phyloP scores from a whole-genome alignment of 1,140 invertebrate genomes.

The Phymastichus coffea region DNA sequence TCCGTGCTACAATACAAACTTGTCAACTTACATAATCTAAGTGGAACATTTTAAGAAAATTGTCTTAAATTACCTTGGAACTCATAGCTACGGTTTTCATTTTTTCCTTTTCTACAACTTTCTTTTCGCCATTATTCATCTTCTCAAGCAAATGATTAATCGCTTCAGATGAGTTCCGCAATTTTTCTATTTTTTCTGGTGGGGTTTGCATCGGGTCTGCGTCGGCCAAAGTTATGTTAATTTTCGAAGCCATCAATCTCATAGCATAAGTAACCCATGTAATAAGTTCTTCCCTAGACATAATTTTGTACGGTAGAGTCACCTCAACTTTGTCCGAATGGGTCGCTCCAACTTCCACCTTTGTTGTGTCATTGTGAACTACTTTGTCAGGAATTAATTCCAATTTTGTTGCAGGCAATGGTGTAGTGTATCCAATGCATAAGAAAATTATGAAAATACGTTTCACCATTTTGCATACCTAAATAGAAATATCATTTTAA shows the following conservation, averaged over 20 bases:
- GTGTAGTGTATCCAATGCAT: background rate
- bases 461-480: background rate
- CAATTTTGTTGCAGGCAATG: background rate
- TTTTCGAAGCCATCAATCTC: slow-evolving; percentile 46
- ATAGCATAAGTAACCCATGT: slow-evolving; percentile 49
- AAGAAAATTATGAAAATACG: background rate
- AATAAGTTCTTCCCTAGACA: slow-evolving; percentile 44
- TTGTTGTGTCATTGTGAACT: background rate
- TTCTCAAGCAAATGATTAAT: slow-evolving; percentile 11
- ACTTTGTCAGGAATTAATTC: background rate
- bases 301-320: slow-evolving; percentile 40
- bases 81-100: no score
- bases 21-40: no score
- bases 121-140: slow-evolving; percentile 1
- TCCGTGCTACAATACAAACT: no score
- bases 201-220: background rate
- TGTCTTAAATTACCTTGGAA: no score
- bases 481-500: no score
- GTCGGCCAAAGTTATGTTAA: slow-evolving; percentile 43
- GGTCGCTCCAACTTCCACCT: background rate
- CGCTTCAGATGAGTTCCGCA: slow-evolving; percentile 6
- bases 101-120: no score
- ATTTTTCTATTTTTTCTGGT: slow-evolving; percentile 12
- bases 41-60: no score
- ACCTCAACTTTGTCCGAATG: slow-evolving; percentile 37